Conservation (phyloP, 2,113 vertebrate species). For the Entelurus aequoreus region DNA sequence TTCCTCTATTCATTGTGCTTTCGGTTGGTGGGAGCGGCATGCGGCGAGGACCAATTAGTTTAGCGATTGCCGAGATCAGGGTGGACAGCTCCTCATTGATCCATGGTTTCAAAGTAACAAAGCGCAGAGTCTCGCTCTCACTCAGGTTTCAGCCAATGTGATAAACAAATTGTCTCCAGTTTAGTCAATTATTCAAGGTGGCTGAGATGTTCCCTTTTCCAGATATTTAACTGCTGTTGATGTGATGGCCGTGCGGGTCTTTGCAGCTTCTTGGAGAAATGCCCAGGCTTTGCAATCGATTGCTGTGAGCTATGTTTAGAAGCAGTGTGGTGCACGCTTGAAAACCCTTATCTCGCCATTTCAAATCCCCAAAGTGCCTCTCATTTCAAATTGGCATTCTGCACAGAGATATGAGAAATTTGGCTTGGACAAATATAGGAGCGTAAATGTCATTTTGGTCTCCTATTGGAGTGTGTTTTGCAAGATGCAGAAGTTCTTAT, state of each 20-base stretch:
- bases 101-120: not conserved
- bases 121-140: not conserved
- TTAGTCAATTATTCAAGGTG: not conserved
- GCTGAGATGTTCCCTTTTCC: conserved; percentile 1
- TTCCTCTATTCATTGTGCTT: conserved; percentile 18
- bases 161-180: not conserved
- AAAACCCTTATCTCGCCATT: conserved; percentile 1
- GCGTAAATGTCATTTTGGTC: not conserved
- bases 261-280: not conserved
- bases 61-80: not conserved
- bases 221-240: not conserved
- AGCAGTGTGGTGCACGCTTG: not conserved
- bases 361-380: not conserved
- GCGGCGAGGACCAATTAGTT: conserved; percentile 11
- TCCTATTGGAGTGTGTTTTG: not conserved
- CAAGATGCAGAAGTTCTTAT: no score
- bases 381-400: conserved; percentile 8
- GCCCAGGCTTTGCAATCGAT: no score
- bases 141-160: not conserved
- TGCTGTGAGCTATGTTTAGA: not conserved
- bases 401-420: conserved; percentile 5
- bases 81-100: conserved; percentile 5
- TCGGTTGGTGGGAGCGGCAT: conserved; percentile 10
- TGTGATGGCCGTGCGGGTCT: not conserved
- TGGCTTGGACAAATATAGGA: not conserved